Conservation (phyloP, 2,113 vertebrate species). For the Arothron firmamentum region DNA sequence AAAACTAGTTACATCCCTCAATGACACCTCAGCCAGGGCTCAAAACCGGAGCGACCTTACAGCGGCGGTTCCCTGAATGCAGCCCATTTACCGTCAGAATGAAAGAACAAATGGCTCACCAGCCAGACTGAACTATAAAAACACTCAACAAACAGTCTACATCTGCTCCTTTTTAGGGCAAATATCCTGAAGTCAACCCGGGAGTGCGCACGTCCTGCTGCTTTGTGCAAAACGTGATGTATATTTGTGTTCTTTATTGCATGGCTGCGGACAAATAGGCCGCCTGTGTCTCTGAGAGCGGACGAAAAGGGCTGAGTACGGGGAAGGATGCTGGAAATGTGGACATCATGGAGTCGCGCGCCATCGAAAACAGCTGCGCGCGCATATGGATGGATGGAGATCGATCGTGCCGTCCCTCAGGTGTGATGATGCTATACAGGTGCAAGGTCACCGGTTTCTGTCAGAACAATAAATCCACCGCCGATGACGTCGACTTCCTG, state of each 20-base stretch:
- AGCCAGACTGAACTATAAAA: background rate
- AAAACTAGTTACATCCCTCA: too few relatives aligned
- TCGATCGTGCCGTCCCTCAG: conserved; percentile 44
- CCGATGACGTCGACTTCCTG: too few relatives aligned
- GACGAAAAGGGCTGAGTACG: conserved; percentile 31
- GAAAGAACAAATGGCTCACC: too few relatives aligned
- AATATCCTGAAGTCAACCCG: conserved; percentile 10
- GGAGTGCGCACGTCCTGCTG: conserved; percentile 3
- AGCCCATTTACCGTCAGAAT: too few relatives aligned
- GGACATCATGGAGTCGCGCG: conserved; percentile 42
- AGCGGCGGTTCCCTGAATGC: too few relatives aligned
- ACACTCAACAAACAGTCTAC: conserved; percentile 9
- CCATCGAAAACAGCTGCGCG: background rate
- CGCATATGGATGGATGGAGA: conserved; percentile 47
- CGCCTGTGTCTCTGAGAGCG: conserved; percentile 7
- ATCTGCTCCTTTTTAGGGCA: conserved; percentile 7
- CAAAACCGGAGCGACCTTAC: too few relatives aligned
- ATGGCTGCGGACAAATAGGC: conserved; percentile 55
- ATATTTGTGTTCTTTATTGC: conserved; percentile 69
- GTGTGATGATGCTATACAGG: conserved; percentile 42
- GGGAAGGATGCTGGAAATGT: conserved; percentile 52
- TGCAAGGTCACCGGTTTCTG: conserved; percentile 56
- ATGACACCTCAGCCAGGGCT: too few relatives aligned
- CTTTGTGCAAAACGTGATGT: conserved; percentile 31
- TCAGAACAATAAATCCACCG: conserved; percentile 18